Percentiles rank a stretch among this genome's conserved stretches.
Conservation (phyloP, 2,113 vertebrate genomes). For the Piliocolobus tephrosceles region DNA sequence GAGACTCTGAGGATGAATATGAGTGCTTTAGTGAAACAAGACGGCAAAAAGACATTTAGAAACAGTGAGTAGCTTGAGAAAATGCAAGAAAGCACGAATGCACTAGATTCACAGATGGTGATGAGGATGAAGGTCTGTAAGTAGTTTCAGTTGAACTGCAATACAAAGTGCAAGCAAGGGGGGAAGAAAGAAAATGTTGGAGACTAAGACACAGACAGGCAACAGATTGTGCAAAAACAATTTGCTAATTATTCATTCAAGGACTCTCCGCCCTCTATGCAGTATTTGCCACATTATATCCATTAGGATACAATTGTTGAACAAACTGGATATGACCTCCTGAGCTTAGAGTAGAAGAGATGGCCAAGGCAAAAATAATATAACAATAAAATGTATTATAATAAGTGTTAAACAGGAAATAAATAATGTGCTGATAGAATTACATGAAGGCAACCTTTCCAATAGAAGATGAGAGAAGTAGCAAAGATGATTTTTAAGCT, state of each 20-base stretch:
- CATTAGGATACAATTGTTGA: not conserved
- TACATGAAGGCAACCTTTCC: not conserved
- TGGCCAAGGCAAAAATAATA: not conserved
- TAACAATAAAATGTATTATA: not conserved
- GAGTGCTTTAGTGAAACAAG: not conserved
- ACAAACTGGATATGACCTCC: not conserved
- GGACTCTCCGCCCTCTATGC: not conserved
- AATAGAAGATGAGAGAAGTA: not conserved
- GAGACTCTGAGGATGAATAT: not conserved
- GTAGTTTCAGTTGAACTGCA: not conserved
- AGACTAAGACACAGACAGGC: not conserved
- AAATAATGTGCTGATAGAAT: not conserved
- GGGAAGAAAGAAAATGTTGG: not conserved
- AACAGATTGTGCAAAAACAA: not conserved
- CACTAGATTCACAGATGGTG: not conserved
- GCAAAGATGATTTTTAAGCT: not conserved
- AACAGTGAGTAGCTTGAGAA: not conserved
- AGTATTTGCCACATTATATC: too few species aligned
- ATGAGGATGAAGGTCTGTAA: not conserved
- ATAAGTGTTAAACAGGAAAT: not conserved
- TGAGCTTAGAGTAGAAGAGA: not conserved
- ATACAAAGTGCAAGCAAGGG: not conserved
- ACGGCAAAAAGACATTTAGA: not conserved
- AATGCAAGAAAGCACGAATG: not conserved
- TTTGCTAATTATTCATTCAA: not conserved